Conservation (phyloP, 2,888 invertebrate species). For the Callosobruchus maculatus region DNA sequence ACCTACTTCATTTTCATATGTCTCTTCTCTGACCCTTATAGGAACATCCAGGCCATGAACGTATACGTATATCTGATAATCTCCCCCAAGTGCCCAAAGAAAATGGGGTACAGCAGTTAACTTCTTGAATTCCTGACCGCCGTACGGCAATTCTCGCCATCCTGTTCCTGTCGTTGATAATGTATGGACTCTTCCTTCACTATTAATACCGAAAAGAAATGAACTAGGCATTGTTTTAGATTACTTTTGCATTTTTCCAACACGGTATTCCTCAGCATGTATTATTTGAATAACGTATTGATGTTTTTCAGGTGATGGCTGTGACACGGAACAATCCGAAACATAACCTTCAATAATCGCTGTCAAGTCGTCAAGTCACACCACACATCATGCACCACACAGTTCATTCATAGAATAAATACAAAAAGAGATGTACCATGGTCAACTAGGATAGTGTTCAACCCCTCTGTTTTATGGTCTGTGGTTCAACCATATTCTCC, state of each 20-base stretch:
- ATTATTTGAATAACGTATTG: background rate
- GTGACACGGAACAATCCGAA: background rate
- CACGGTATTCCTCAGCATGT: background rate
- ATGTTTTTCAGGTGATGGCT: background rate
- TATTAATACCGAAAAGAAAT: slow-evolving; percentile 78
- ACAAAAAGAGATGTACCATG: too few species aligned
- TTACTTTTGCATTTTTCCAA: background rate
- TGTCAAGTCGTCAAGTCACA: too few species aligned
- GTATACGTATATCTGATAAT: slow-evolving; percentile 88
- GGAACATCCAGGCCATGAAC: slow-evolving; percentile 88
- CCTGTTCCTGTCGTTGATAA: slow-evolving; percentile 75
- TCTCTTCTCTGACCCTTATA: slow-evolving; percentile 83
- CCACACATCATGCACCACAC: too few species aligned
- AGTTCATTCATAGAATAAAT: too few species aligned
- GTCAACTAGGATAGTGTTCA: too few species aligned
- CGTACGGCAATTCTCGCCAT: slow-evolving; percentile 83
- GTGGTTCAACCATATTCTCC: too few species aligned
- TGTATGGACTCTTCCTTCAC: slow-evolving; percentile 83
- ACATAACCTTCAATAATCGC: too few species aligned
- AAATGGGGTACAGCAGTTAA: slow-evolving; percentile 80
- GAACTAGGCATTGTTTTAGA: slow-evolving; percentile 34
- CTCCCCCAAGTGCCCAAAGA: slow-evolving; percentile 90
- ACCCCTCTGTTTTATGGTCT: too few species aligned
- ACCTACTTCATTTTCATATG: slow-evolving; percentile 83
- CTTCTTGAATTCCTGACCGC: slow-evolving; percentile 85